Evolutionary conservation across 2,888 invertebrate species (phyloP).

Genomic region (Gymnocheta viridis): DNA sequence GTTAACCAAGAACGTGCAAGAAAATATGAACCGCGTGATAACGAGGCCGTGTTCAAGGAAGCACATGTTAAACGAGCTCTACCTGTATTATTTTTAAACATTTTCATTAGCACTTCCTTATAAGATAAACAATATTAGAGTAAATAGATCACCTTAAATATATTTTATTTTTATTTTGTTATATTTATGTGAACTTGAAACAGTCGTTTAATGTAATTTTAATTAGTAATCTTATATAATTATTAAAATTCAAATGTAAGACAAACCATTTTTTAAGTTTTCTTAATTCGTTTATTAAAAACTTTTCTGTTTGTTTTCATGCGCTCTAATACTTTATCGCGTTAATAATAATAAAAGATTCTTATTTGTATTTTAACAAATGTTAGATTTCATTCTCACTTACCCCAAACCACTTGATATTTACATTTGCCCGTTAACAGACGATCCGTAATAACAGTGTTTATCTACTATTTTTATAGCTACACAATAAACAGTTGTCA

Average conservation of each 20-base stretch:
- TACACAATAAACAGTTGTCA: not conserved
- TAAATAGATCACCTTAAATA: not conserved
- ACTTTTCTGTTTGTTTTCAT: not conserved
- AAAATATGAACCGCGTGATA: too few relatives aligned
- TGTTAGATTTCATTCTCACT: conserved; percentile 46
- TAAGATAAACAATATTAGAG: not conserved
- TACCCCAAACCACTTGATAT: conserved; percentile 24
- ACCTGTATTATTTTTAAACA: not conserved
- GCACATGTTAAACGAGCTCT: too few relatives aligned
- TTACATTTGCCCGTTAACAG: conserved; percentile 23
- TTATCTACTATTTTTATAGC: conserved; percentile 27
- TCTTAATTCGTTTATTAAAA: not conserved
- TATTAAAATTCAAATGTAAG: not conserved
- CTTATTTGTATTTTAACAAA: conserved; percentile 45
- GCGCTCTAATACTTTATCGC: conserved; percentile 30
- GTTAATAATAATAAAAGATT: conserved; percentile 52
- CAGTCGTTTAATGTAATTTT: not conserved
- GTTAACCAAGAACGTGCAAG: too few relatives aligned
- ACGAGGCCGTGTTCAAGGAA: too few relatives aligned
- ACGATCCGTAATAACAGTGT: conserved; percentile 30
- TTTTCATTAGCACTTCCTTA: not conserved
- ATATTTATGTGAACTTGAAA: not conserved
- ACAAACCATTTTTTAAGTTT: conserved; percentile 41
- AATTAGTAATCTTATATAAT: not conserved
- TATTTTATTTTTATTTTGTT: not conserved